Base-by-base conservation (phyloP, 1,140 invertebrate species). In the Steinernema khuongi region DNA sequence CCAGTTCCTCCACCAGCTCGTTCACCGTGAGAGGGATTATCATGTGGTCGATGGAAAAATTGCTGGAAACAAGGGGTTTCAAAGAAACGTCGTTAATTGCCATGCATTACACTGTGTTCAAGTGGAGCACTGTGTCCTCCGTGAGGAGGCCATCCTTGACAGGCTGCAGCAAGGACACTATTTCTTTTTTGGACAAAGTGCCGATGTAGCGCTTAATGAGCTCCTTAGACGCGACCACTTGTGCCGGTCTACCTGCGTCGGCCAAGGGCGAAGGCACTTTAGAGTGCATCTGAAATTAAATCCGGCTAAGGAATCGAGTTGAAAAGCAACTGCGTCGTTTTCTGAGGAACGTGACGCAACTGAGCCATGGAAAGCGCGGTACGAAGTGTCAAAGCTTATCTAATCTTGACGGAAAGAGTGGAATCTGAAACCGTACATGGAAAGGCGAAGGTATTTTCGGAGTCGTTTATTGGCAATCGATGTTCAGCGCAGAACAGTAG, bases 21-120 rank as follows among this genome's bases (percentile, higher is more conserved):
- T 31, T 29, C 2, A 77, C 73, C 0, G 79, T 79, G 19, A 81
- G 67, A 30, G 76, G 71, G 1, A 76, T 50, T 30, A 82, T 71
- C 29, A 81, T 74, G 28, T 81, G 77, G 41, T 81, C 79, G 26
- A 79, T 69, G 2, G 79, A 81, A 71, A 79, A 76, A 67, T 81
- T 81, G 44, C 79, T 81, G 31, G 32, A 79, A 76, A 43, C 28
- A 70, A 28, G 19, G 14, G 0, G 2, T 32, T 18, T 1, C 18
- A 17, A 50, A 31, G 60, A 33, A 67, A 50, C 4, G 68, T 26
- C n/a, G 68, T n/a, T 70, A 1, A 22, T n/a, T 31, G 22, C 31
- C 50, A 18, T 14, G 76, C 60, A 70, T 74, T 68, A 81, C 79
- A 77, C 36, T 30, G 74, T 79, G 68, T 81, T 80, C 50, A 81